phyloP scores from a whole-genome alignment of 2,113 vertebrate genomes.

The Nematolebias whitei region DNA sequence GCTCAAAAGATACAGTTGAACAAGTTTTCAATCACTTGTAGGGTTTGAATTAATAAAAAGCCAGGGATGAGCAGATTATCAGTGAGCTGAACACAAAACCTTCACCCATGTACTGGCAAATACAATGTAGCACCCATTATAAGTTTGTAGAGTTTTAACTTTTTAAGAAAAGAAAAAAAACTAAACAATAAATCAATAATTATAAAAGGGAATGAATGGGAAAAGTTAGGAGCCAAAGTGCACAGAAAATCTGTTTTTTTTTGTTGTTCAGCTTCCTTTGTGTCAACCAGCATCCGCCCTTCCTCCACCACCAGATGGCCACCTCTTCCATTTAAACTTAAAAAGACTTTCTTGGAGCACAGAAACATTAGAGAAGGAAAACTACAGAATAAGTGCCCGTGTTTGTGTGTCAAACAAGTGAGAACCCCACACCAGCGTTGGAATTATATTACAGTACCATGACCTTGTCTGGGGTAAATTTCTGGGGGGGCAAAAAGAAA shows the following conservation, averaged over 20 bases:
- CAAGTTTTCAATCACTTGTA: background rate
- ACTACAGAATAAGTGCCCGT: constrained; percentile 62
- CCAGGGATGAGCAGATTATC: background rate
- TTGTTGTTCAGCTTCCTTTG: constrained; percentile 17
- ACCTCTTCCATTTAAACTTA: constrained; percentile 69
- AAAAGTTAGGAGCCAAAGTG: constrained; percentile 7
- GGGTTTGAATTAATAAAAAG: background rate
- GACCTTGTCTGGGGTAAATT: constrained; percentile 73
- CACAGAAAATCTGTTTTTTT: background rate
- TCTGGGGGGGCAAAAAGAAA: constrained; percentile 59
- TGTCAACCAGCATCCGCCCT: constrained; percentile 13
- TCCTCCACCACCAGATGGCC: constrained; percentile 71
- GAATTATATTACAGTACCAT: constrained; percentile 64
- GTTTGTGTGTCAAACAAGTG: constrained; percentile 33
- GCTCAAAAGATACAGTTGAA: constrained; percentile 7
- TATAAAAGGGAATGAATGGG: background rate
- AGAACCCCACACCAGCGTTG: constrained; percentile 39
- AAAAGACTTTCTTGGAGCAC: background rate
- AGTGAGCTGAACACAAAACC: constrained; percentile 52
- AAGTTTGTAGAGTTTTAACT: background rate
- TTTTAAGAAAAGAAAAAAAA: background rate
- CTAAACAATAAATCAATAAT: background rate
- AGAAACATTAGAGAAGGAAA: background rate
- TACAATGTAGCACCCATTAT: background rate
- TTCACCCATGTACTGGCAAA: constrained; percentile 33